Conservation (phyloP, 2,797 vertebrate species). For the Hapalemur alaotrensis region DNA sequence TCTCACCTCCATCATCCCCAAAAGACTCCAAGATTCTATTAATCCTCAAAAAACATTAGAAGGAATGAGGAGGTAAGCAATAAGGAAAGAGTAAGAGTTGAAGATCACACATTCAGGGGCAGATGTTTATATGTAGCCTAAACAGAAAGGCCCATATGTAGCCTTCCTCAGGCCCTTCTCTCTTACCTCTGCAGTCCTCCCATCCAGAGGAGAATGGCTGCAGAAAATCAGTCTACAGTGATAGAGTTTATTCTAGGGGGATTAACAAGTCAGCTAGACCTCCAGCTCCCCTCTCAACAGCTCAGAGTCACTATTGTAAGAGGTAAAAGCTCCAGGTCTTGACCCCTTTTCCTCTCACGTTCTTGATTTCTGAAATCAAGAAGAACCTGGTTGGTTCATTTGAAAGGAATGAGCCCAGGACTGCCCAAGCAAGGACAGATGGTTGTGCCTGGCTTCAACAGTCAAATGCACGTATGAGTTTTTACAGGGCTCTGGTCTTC, state of each 20-base stretch:
- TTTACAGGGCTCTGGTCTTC: neutral
- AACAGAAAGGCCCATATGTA: neutral
- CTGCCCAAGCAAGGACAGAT: neutral
- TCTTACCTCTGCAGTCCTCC: neutral
- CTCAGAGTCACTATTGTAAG: neutral
- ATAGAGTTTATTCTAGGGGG: constrained; percentile 33
- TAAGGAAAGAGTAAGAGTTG: neutral
- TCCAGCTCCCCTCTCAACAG: neutral
- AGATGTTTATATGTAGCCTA: neutral
- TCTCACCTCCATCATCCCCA: neutral
- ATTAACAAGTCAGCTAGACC: neutral
- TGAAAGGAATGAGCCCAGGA: neutral
- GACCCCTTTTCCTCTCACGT: neutral
- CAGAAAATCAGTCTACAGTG: neutral
- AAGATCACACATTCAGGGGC: neutral
- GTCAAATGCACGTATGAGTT: neutral
- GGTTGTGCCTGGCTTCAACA: neutral
- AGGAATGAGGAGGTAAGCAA: neutral
- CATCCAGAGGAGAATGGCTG: neutral
- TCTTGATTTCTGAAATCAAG: neutral
- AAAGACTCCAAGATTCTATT: neutral
- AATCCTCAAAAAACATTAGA: neutral
- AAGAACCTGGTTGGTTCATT: neutral
- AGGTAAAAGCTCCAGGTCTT: neutral
- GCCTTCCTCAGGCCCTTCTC: neutral